Percentiles rank a stretch among this genome's conserved stretches.
phyloP scores from a whole-genome alignment of 2,888 invertebrate genomes.

The Acanthopleura granulata region DNA sequence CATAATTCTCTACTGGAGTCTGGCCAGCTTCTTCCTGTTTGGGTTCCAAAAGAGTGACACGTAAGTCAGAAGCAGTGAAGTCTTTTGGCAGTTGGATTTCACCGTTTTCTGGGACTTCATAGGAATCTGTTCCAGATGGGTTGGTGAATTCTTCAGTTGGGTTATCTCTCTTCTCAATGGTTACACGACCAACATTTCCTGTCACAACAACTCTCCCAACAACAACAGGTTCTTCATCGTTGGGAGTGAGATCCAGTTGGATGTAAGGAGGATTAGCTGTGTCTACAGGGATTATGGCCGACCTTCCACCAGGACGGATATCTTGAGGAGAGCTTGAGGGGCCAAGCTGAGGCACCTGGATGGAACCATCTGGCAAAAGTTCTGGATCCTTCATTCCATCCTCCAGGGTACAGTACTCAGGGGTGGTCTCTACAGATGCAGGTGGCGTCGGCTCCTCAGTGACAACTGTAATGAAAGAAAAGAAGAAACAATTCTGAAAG shows the following conservation, averaged over 20 bases:
- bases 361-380: background rate
- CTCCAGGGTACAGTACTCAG: background rate
- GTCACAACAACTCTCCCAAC: background rate
- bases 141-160: background rate
- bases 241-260: background rate
- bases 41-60: background rate
- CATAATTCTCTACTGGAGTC: background rate
- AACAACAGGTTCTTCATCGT: background rate
- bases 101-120: background rate
- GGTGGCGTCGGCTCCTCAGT: no score
- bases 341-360: background rate
- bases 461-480: no score
- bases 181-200: background rate
- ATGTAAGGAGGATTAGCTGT: background rate
- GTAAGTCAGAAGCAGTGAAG: background rate
- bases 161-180: background rate
- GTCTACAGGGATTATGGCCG: background rate
- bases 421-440: no score
- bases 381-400: constrained; percentile 18
- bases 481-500: no score
- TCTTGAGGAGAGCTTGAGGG: background rate
- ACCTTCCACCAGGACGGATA: constrained; percentile 13
- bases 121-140: background rate
- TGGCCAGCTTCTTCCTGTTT: background rate
- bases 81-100: background rate